These are phyloP conservation scores for Vireo altiloquus DNA, from an alignment of 2,113 vertebrate species.

Conservation along the genomic window DNA sequence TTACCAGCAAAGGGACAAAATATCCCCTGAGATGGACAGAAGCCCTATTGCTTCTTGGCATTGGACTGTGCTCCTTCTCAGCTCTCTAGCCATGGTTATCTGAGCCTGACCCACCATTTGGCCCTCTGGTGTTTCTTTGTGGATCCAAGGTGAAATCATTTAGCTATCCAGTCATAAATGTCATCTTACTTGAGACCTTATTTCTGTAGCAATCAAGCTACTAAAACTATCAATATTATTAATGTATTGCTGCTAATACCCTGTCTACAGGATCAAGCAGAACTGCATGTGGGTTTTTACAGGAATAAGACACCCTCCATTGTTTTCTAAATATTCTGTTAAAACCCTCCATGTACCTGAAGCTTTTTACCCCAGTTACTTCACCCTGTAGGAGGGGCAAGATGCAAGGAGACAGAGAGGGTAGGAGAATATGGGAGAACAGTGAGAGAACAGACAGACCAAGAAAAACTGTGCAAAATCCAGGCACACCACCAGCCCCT, in stretches of 20 bases:
- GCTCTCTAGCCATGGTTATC: not conserved
- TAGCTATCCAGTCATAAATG: not conserved
- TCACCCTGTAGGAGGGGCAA: not conserved
- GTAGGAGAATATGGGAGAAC: not conserved
- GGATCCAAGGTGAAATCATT: not conserved
- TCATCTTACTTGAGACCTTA: not conserved
- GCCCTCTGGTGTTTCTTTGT: not conserved
- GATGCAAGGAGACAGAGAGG: not conserved
- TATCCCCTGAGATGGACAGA: not conserved
- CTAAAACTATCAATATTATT: not conserved
- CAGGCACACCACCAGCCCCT: not conserved
- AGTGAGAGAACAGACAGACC: not conserved
- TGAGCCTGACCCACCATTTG: not conserved
- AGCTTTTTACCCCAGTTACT: not conserved
- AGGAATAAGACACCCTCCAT: not conserved
- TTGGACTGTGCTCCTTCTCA: not conserved
- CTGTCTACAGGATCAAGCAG: not conserved
- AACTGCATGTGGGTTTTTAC: not conserved
- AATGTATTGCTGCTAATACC: not conserved
- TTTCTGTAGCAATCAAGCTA: not conserved
- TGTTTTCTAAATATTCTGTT: not conserved
- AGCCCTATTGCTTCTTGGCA: accelerated
- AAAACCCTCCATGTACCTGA: not conserved
- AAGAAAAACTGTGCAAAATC: not conserved
- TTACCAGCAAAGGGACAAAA: not conserved